phyloP scores from a whole-genome alignment of 2,797 vertebrate genomes.

The Megalops cyprinoides region DNA sequence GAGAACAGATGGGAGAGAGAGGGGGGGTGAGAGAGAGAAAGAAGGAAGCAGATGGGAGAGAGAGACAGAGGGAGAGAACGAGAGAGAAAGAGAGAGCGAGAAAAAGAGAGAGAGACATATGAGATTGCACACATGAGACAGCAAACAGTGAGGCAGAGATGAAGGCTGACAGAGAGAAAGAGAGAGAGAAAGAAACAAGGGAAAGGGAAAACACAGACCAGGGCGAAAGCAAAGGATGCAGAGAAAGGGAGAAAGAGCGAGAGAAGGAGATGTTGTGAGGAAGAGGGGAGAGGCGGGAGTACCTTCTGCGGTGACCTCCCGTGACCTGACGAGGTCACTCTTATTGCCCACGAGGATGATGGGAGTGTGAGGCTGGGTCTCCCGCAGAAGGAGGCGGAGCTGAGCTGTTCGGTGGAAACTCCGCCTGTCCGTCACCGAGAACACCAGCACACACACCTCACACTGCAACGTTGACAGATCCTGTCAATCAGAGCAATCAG shows the following conservation, averaged over 20 bases:
- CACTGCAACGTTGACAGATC: conserved; percentile 33
- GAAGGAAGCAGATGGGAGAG: not conserved
- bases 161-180: conserved; percentile 32
- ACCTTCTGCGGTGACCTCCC: conserved; percentile 88
- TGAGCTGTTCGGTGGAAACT: conserved; percentile 87
- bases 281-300: conserved; percentile 40
- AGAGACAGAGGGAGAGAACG: not conserved
- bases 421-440: conserved; percentile 88
- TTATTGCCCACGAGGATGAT: conserved; percentile 93
- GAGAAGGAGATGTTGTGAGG: not conserved
- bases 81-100: conserved; percentile 16
- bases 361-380: conserved; percentile 81
- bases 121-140: conserved; percentile 23
- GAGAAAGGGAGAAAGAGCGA: not conserved
- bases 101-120: conserved; percentile 33
- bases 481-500: not conserved
- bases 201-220: too few species aligned
- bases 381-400: conserved; percentile 81
- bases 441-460: conserved; percentile 88
- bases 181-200: not conserved
- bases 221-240: too few species aligned
- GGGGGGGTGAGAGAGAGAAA: conserved; percentile 5
- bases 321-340: conserved; percentile 88
- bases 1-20: not conserved
- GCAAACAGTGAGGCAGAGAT: not conserved